Evolutionary conservation across 2,888 invertebrate species (phyloP).

Genomic region (Tetropium fuscum): DNA sequence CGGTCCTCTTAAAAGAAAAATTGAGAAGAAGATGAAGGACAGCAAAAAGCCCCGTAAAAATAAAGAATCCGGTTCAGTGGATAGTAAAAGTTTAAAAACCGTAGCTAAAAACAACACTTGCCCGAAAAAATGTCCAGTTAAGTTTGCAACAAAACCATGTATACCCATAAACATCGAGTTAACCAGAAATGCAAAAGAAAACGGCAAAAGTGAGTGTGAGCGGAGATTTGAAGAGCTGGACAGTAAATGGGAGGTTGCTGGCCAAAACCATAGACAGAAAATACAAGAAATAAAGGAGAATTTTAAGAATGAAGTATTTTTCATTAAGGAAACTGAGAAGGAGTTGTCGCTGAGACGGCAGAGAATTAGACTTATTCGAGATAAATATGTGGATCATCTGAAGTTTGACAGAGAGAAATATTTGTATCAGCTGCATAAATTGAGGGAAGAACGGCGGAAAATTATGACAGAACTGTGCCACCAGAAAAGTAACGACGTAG

Average conservation of each 20-base stretch:
- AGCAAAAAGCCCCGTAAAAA: neutral
- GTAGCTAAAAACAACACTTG: neutral
- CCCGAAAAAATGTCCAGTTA: neutral
- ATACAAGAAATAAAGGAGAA: constrained; percentile 51
- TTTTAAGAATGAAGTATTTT: constrained; percentile 47
- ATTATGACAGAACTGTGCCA: constrained; percentile 46
- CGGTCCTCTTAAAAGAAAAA: constrained; percentile 10
- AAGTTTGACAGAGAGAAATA: constrained; percentile 51
- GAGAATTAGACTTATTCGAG: constrained; percentile 47
- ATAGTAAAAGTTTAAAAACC: neutral
- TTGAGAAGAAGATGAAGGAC: neutral
- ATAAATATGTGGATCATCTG: constrained; percentile 50
- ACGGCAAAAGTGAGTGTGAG: constrained; percentile 53
- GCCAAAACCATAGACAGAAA: constrained; percentile 47
- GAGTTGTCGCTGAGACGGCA: constrained; percentile 44
- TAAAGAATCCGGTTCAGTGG: neutral
- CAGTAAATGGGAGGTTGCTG: constrained; percentile 44
- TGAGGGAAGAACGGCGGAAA: constrained; percentile 49
- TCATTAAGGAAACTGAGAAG: constrained; percentile 47
- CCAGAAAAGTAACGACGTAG: constrained; percentile 32
- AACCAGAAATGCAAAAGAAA: constrained; percentile 37
- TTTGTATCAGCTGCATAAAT: constrained; percentile 44
- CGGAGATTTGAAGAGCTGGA: constrained; percentile 52
- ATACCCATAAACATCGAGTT: neutral
- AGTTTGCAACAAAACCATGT: neutral